These are phyloP conservation scores for Parazoanthus atlanticus DNA, from an alignment of 92 coral and sea anemone genomes.

Conservation along the genomic window DNA sequence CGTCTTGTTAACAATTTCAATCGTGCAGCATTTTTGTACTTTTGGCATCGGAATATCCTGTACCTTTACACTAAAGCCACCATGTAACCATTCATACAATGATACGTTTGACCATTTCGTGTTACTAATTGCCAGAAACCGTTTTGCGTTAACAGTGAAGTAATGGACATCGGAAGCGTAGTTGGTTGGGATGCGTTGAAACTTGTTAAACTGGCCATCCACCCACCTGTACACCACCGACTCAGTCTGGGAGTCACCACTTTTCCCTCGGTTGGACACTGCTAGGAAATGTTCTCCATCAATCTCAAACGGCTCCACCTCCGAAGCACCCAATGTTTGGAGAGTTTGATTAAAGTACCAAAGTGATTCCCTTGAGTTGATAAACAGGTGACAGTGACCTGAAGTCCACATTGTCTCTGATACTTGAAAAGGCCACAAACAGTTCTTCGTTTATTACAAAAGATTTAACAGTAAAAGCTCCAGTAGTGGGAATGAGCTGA, in stretches of 20 bases:
- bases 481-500: no score
- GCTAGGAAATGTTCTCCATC: not conserved
- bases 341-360: not conserved
- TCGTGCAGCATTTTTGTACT: not conserved
- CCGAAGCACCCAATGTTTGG: not conserved
- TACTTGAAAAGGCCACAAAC: no score
- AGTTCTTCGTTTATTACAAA: no score
- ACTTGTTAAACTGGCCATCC: not conserved
- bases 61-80: not conserved
- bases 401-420: no score
- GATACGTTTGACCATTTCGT: not conserved
- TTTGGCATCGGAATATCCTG: not conserved
- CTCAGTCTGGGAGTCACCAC: no score
- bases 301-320: not conserved
- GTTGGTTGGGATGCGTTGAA: not conserved
- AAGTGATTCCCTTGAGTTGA: not conserved
- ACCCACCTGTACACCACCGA: not conserved
- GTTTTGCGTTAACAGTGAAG: not conserved
- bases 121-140: not conserved
- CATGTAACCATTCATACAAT: not conserved
- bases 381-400: not conserved
- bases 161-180: not conserved
- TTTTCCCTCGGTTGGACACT: not conserved
- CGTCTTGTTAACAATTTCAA: not conserved
- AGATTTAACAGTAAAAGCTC: no score